Base-by-base conservation (phyloP, 2,888 invertebrate species). In the Dynastes grantii region DNA sequence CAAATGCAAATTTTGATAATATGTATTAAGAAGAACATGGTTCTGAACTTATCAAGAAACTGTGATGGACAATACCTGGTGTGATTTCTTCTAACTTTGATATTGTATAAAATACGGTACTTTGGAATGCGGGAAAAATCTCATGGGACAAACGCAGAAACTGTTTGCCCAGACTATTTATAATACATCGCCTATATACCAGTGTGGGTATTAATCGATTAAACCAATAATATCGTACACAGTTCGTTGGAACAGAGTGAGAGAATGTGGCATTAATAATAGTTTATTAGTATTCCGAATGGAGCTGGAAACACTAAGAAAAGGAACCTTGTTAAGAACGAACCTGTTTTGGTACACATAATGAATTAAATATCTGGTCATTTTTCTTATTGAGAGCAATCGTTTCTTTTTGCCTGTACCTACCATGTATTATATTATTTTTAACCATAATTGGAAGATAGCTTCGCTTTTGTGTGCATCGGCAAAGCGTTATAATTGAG, bases 281-380 rank as follows among this genome's bases (percentile, higher is more conserved):
- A 53, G 63, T 16, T 32, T 51, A 78, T 78, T 78, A 78, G 78
- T 78, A 78, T 78, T 71, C 78, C 51, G 73, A 65, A 78, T 61
- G 73, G 27, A 37, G n/a, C 16, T 53, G 16, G 49, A 51, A 37
- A 51, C 37, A 55, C 63, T 64, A 51, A 68, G 68, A 51, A 51
- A 53, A 49, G 68, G 45, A 63, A 63, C 27, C 77, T 77, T 70
- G 77, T 70, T 77, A 77, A 77, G 76, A 70, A 61, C 55, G 76
- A 77, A 77, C 77, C 71, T 49, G 70, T 78, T 71, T 53, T 68
- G 6, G 49, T 73, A 65, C 78, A 71, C 70, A 70, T 77, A 71
- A 78, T 78, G 78, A 78, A 78, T 78, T 78, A 78, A 78, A 78
- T 78, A 71, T 78, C 55, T 78, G 65, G 37, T 40, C 73, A 58